Evolutionary conservation across 2,113 vertebrate genomes (phyloP), one percentile per base, ranked within the genome.

Genomic region (Neodon shergylaensis): DNA sequence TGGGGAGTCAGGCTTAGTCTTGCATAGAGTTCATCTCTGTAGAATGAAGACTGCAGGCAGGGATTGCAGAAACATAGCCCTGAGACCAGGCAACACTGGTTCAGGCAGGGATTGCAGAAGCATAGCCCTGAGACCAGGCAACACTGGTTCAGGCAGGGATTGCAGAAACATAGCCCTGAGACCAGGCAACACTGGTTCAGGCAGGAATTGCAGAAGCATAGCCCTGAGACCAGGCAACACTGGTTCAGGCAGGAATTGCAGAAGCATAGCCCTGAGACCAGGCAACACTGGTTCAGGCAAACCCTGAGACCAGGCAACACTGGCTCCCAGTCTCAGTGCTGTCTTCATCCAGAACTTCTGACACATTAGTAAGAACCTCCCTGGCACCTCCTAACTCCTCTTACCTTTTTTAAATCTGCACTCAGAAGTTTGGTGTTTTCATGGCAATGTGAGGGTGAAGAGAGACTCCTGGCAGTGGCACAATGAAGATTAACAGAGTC

Each of bases 11-110:
- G 6, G 0, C 91, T 68, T 33, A 39, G 61, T 95, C 61, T 49
- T 94, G 91, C 68, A 92, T 94, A 90, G 63, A 91, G 42, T 36
- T n/a, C 44, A 47, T 70, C 39, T 76, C 66, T 85, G 39, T 52
- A 73, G 89, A 85, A 86, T 78, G 63, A 85, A 82, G 91, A 68
- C 17, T 31, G 9, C 7, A 14, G 26, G 4, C 0, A 9, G 13
- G 3, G 52, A 72, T 5, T n/a, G 85, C 44, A 74, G 76, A 72
- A 73, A 33, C 54, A 21, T 58, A 58, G 17, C 54, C 54, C 54
- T n/a, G 72, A 82, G 66, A 88, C 2, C 42, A 44, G 82, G 33
- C 49, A 87, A 6, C 11, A 63, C 65, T 68, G 13, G n/a, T 17
- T 49, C 10, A 54, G 52, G 14, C 13, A 11, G 13, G 2, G 61